A percentile compares a stretch with the other conserved stretches of the same genome.
These are phyloP conservation scores for Amphipoea lucens DNA, from an alignment of 2,888 invertebrate species.

Conservation along the genomic window DNA sequence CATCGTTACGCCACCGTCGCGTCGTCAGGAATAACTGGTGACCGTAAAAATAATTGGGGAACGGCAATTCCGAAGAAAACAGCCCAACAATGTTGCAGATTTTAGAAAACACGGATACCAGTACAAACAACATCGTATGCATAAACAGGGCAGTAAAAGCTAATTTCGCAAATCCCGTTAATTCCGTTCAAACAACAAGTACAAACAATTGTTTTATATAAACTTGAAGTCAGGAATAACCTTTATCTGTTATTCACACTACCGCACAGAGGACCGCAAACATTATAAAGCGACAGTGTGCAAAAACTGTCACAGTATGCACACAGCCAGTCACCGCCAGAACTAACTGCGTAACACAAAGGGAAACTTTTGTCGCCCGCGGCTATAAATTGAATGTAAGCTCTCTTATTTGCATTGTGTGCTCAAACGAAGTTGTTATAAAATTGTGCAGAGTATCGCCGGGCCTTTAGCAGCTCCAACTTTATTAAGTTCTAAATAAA, in stretches of 20 bases:
- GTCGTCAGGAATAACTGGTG: constrained; percentile 49
- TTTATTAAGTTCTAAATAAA: constrained; percentile 56
- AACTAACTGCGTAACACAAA: constrained; percentile 72
- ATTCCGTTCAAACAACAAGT: constrained; percentile 65
- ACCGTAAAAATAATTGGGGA: constrained; percentile 63
- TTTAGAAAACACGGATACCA: constrained; percentile 45
- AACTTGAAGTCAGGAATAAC: constrained; percentile 66
- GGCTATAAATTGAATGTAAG: constrained; percentile 81
- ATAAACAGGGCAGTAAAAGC: constrained; percentile 62
- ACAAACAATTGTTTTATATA: constrained; percentile 72
- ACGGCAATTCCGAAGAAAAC: constrained; percentile 45
- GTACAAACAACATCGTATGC: constrained; percentile 49
- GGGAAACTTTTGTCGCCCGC: constrained; percentile 73
- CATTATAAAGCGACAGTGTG: constrained; percentile 65
- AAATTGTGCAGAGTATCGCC: constrained; percentile 63
- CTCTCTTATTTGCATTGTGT: constrained; percentile 78
- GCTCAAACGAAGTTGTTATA: constrained; percentile 67
- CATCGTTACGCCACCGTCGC: constrained; percentile 44
- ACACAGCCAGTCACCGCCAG: constrained; percentile 65
- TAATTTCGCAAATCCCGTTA: constrained; percentile 64
- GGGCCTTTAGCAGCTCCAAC: constrained; percentile 41
- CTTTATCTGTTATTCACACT: constrained; percentile 72
- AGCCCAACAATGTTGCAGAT: constrained; percentile 43
- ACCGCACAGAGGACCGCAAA: constrained; percentile 61
- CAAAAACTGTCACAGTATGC: constrained; percentile 73